These are phyloP conservation scores for Remorina albescens DNA, from an alignment of 2,797 vertebrate genomes.

Conservation along the genomic window DNA sequence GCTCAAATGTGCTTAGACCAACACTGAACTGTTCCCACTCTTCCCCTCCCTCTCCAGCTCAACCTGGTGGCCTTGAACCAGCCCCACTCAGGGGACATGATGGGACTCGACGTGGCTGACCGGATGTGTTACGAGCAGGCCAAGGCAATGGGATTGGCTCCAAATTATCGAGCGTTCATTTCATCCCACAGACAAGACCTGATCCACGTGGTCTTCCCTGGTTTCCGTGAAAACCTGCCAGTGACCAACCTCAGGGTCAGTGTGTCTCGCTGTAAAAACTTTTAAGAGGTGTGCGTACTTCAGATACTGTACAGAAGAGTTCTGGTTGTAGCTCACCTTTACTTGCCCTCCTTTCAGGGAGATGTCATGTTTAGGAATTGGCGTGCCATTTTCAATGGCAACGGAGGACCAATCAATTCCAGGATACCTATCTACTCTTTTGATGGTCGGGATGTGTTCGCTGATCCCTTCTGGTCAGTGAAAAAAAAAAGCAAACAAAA, in stretches of 20 bases:
- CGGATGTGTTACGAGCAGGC: slow-evolving; percentile 93
- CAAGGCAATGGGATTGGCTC: slow-evolving; percentile 89
- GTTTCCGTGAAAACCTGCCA: slow-evolving; percentile 75
- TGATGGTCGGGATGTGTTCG: slow-evolving; percentile 92
- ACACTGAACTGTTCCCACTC: not conserved
- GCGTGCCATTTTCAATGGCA: slow-evolving; percentile 90
- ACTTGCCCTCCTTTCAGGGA: slow-evolving; percentile 80
- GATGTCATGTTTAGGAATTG: slow-evolving; percentile 93
- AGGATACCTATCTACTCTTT: slow-evolving; percentile 95
- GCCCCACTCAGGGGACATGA: slow-evolving; percentile 90
- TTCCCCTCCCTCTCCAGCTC: slow-evolving; percentile 83
- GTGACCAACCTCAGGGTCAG: slow-evolving; percentile 93
- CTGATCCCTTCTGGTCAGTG: slow-evolving; percentile 93
- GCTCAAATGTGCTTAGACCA: not conserved
- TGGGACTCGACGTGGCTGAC: slow-evolving; percentile 85
- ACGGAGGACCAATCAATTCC: slow-evolving; percentile 82
- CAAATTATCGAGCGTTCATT: slow-evolving; percentile 93
- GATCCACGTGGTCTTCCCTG: slow-evolving; percentile 75
- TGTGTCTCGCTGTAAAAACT: not conserved
- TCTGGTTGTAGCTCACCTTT: not conserved
- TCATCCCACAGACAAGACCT: slow-evolving; percentile 88
- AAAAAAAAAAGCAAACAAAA: too few species aligned
- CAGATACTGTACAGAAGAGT: not conserved
- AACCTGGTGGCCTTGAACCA: slow-evolving; percentile 93
- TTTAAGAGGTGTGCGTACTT: not conserved